Evolutionary conservation across 2,113 vertebrate species (phyloP).

Genomic region (Phylloscopus trochiloides): DNA sequence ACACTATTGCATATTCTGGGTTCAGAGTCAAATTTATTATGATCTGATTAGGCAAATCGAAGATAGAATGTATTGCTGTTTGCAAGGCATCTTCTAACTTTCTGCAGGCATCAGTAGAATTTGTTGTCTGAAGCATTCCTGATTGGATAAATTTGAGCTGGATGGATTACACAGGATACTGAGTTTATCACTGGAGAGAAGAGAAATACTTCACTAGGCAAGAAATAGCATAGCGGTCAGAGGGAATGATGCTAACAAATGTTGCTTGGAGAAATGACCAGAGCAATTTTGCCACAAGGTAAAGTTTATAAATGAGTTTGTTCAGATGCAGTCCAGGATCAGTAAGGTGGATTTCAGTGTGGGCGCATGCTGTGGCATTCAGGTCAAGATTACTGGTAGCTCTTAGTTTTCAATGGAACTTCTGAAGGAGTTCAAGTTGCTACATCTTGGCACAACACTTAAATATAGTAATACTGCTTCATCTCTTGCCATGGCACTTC

Average conservation of each 20-base stretch:
- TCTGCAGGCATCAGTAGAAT: not conserved
- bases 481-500: not conserved
- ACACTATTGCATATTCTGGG: not conserved
- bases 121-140: not conserved
- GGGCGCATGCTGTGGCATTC: rapidly evolving
- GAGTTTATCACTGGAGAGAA: not conserved
- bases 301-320: not conserved
- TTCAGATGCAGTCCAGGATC: not conserved
- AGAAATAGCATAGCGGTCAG: not conserved
- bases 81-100: not conserved
- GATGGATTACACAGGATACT: not conserved
- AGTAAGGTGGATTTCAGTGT: not conserved
- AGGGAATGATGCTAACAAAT: not conserved
- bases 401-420: not conserved
- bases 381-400: not conserved
- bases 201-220: not conserved
- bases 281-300: not conserved
- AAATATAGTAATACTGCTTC: not conserved
- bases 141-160: not conserved
- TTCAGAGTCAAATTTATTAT: not conserved
- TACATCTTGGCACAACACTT: not conserved
- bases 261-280: not conserved
- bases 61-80: not conserved
- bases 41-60: not conserved
- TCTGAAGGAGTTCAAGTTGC: not conserved